phyloP scores from a whole-genome alignment of 2,113 vertebrate species.

The Scopus umbretta region DNA sequence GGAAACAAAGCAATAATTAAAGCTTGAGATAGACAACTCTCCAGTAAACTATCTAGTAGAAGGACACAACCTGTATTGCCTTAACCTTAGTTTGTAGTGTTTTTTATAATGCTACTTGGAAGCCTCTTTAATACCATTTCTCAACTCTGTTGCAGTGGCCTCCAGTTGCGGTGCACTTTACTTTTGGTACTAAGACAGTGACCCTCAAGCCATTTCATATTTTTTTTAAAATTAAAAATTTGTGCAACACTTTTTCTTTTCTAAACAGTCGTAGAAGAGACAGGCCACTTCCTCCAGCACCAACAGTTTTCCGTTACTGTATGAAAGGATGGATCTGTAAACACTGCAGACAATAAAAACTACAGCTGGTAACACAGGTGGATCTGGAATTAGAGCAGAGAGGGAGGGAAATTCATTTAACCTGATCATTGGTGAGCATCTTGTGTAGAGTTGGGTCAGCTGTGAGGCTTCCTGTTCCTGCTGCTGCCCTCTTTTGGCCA shows the following conservation, averaged over 20 bases:
- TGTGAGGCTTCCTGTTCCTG: background rate
- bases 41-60: background rate
- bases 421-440: background rate
- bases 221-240: background rate
- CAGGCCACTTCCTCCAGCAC: background rate
- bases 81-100: slow-evolving; percentile 37
- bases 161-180: slow-evolving; percentile 70
- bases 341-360: background rate
- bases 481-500: slow-evolving; percentile 20
- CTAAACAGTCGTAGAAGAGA: background rate
- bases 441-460: background rate
- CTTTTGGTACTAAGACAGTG: slow-evolving; percentile 68
- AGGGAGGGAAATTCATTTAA: background rate
- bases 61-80: slow-evolving; percentile 25
- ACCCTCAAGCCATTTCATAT: slow-evolving; percentile 15
- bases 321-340: background rate
- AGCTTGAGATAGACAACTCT: background rate
- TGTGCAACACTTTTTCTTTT: background rate
- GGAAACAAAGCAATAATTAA: slow-evolving; percentile 68
- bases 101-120: background rate
- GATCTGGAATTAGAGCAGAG: background rate
- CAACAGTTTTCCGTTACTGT: background rate
- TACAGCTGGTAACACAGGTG: background rate
- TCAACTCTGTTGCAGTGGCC: slow-evolving; percentile 11
- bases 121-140: background rate